These are phyloP conservation scores for Lycocorax pyrrhopterus DNA, from an alignment of 2,113 vertebrate genomes.

Conservation along the genomic window DNA sequence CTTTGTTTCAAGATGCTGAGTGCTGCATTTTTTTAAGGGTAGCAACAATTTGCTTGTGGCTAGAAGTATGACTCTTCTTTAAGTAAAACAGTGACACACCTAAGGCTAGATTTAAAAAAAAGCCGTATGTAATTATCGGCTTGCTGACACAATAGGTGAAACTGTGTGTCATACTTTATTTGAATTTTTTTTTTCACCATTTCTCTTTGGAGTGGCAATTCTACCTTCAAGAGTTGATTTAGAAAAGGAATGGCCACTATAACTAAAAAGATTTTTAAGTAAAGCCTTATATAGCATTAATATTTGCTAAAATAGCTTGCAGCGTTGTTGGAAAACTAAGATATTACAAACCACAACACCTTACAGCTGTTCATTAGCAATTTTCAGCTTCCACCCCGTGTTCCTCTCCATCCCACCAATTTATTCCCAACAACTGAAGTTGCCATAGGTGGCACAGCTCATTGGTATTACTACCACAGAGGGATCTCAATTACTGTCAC, in stretches of 20 bases:
- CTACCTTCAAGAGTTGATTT: neutral
- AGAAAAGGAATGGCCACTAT: neutral
- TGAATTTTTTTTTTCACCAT: slow-evolving; percentile 22
- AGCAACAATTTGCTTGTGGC: slow-evolving; percentile 61
- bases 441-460: neutral
- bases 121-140: slow-evolving; percentile 42
- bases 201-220: slow-evolving; percentile 37
- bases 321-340: neutral
- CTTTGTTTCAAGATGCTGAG: slow-evolving; percentile 52
- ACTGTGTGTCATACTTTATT: slow-evolving; percentile 64
- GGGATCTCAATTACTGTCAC: neutral
- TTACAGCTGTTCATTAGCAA: neutral
- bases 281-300: neutral
- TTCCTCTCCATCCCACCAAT: neutral
- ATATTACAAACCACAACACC: neutral
- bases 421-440: neutral
- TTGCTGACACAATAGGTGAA: slow-evolving; percentile 71
- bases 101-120: slow-evolving; percentile 64
- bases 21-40: slow-evolving; percentile 48
- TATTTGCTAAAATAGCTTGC: neutral
- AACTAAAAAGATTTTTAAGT: neutral
- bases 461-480: neutral
- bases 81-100: slow-evolving; percentile 66
- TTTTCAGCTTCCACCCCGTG: neutral
- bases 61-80: slow-evolving; percentile 62